Evolutionary conservation across 2,113 vertebrate species (phyloP).

Genomic region (Campylorhamphus procurvoides): DNA sequence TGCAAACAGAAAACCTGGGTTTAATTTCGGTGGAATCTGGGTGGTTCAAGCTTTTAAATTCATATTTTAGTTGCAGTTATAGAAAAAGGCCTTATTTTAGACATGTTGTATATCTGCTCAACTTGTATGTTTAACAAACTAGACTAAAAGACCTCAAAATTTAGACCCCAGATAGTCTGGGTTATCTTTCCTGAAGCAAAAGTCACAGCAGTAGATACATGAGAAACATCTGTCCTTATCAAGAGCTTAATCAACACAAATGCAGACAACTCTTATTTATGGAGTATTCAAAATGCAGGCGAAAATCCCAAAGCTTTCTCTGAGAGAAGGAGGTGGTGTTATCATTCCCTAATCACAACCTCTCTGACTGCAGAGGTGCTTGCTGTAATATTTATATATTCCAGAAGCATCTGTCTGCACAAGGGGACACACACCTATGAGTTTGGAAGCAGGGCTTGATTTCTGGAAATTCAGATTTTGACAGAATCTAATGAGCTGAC

Average conservation of each 20-base stretch:
- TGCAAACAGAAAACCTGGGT: not conserved
- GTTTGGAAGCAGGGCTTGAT: not conserved
- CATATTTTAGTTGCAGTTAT: not conserved
- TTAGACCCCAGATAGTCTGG: not conserved
- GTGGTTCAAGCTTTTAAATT: not conserved
- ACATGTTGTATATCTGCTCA: not conserved
- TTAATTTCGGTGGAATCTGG: not conserved
- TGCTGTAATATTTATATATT: not conserved
- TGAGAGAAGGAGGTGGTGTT: not conserved
- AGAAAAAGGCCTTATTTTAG: not conserved
- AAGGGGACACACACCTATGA: rapidly evolving
- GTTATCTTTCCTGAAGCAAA: not conserved
- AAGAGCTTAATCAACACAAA: not conserved
- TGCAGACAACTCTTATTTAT: not conserved
- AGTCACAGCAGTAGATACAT: not conserved
- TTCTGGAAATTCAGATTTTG: not conserved
- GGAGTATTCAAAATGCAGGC: not conserved
- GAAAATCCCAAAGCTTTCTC: not conserved
- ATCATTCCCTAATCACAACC: not conserved
- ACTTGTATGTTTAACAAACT: not conserved
- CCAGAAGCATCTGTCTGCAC: not conserved
- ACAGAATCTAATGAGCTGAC: not conserved
- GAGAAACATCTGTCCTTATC: not conserved
- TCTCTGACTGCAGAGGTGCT: not conserved
- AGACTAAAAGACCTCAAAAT: not conserved